These are phyloP conservation scores for Axinella damicornis DNA, from an alignment of 37 sponge, comb jelly and placozoan genomes.

Conservation along the genomic window DNA sequence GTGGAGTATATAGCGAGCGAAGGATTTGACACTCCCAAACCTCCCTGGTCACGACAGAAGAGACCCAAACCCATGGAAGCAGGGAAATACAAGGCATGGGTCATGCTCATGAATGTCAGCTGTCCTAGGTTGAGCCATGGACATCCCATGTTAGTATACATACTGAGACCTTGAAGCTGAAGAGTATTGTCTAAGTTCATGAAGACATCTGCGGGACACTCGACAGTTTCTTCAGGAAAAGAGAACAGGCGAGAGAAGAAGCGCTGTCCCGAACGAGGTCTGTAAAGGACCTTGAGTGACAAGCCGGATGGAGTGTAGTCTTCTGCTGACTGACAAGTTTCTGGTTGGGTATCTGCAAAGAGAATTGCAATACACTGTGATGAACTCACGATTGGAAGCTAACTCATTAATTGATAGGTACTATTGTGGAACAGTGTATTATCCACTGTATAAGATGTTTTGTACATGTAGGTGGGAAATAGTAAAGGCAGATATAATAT, in stretches of 20 bases:
- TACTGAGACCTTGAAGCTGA: neutral
- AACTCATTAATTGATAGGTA: no score
- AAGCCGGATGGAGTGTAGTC: neutral
- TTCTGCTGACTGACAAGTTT: neutral
- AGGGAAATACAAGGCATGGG: constrained; percentile 2
- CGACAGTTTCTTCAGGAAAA: constrained; percentile 5
- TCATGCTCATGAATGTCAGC: constrained; percentile 5
- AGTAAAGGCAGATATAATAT: no score
- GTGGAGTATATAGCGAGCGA: neutral
- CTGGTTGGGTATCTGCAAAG: no score
- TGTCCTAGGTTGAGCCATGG: neutral
- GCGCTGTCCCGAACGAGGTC: neutral
- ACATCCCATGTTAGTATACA: constrained; percentile 1
- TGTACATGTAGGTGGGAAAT: no score
- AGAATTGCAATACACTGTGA: no score
- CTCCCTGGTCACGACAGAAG: neutral
- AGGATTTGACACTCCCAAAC: neutral
- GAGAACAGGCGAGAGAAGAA: constrained; percentile 29
- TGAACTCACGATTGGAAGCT: no score
- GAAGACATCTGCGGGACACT: constrained; percentile 31
- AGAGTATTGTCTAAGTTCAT: neutral
- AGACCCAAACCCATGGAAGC: neutral
- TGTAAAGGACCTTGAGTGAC: neutral
- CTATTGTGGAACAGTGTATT: no score
- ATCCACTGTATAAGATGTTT: no score